phyloP scores from a whole-genome alignment of 2,797 vertebrate species.

The Leucoraja ocellata region DNA sequence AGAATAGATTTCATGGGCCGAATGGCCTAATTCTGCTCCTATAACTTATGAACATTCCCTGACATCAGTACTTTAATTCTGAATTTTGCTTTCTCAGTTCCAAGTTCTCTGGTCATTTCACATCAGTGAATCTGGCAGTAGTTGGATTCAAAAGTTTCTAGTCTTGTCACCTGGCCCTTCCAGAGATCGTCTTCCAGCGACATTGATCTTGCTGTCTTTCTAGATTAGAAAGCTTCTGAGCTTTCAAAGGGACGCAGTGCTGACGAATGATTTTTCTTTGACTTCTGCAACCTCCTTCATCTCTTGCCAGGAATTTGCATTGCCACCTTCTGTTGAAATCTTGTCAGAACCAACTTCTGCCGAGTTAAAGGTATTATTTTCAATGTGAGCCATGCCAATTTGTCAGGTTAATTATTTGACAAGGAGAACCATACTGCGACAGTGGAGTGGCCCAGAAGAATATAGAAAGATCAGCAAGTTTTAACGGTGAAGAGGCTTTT shows the following conservation, averaged over 20 bases:
- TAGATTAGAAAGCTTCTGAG: not conserved
- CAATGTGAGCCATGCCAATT: not conserved
- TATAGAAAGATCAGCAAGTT: not conserved
- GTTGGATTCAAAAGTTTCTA: not conserved
- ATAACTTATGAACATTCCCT: too few species aligned
- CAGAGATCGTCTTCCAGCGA: not conserved
- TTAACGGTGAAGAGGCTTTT: not conserved
- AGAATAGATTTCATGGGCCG: too few species aligned
- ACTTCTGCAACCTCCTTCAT: not conserved
- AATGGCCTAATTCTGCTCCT: too few species aligned
- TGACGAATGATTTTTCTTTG: not conserved
- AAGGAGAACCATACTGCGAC: not conserved
- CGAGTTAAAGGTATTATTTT: not conserved
- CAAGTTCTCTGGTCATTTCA: not conserved
- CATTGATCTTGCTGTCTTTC: constrained; percentile 22
- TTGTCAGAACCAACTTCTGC: not conserved
- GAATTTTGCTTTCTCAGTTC: not conserved
- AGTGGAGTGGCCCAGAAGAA: not conserved
- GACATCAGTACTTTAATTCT: not conserved
- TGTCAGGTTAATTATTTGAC: not conserved
- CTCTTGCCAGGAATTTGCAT: not conserved
- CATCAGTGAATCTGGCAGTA: not conserved
- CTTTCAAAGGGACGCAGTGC: not conserved
- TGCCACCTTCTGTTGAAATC: not conserved
- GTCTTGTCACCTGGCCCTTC: not conserved